Base-by-base conservation (phyloP, 2,888 invertebrate genomes). In the Ophion obscuratus region DNA sequence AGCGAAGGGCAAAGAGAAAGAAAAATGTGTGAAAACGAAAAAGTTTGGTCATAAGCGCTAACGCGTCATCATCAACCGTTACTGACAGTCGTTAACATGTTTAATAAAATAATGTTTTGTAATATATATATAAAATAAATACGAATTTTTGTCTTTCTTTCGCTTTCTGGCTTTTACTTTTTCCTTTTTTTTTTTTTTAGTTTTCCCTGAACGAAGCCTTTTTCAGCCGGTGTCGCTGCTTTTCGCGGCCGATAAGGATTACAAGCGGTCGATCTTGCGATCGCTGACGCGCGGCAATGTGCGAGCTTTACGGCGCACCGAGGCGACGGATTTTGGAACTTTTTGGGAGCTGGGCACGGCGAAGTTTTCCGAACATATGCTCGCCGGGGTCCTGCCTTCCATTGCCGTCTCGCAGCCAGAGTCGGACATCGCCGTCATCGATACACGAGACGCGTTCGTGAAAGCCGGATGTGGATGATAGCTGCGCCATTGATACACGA, bases 81-180 rank as follows among this genome's bases (percentile, higher is more conserved):
- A 78, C 61, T 62, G 61, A 36, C 78, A 84, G 76, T 84, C 81
- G 81, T 81, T 85, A 71, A 78, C 62, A 70, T 81, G 77, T 84
- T 84, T 81, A 84, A 81, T 77, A 84, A 82, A 82, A 71, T n/a
- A 82, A 79, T 70, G 78, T 85, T 85, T 85, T 85, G 61, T 85
- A 85, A 85, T 82, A 82, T 82, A 85, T 82, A 82, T 82, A 81
- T 24, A 14, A 77, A 68, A 66, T 73, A 74, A 53, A 4, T 1
- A 40, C 7, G 6, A 40, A 10, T 73, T 73, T 14, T 27, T 68
- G 47, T 47, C 47, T 47, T 57, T 71, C 57, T 14, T 57, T 71
- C 57, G 57, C 9, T 31, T 71, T 66, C 7, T 17, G 11, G 36
- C 31, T 66, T 66, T 24, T 24, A 14, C 24, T 0, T 36, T 17